Conservation (phyloP, 2,113 vertebrate genomes). For the Pipra filicauda region DNA sequence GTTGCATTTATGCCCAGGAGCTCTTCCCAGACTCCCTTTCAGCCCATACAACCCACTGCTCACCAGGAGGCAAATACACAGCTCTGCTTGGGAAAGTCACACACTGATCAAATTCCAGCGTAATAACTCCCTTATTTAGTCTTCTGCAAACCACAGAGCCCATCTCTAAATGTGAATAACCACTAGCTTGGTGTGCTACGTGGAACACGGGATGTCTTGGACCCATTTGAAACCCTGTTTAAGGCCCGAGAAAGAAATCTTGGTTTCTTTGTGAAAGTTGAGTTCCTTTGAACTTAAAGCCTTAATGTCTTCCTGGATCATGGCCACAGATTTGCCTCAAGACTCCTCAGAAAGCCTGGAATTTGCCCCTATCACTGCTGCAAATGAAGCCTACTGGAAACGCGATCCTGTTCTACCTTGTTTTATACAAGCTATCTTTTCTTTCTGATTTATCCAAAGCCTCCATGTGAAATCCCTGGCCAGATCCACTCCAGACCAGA, state of each 20-base stretch:
- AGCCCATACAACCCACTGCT: not conserved
- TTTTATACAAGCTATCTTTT: not conserved
- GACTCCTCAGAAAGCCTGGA: not conserved
- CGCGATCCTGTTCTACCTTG: not conserved
- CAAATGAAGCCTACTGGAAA: not conserved
- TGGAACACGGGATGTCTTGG: not conserved
- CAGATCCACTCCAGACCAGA: not conserved
- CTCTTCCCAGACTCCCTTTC: not conserved
- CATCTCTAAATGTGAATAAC: not conserved
- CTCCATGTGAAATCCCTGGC: not conserved
- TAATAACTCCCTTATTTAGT: not conserved
- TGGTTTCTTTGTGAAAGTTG: not conserved
- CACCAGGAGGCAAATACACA: fast-evolving
- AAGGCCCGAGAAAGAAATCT: not conserved
- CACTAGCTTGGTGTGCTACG: fast-evolving
- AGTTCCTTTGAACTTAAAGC: not conserved
- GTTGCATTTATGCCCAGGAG: not conserved
- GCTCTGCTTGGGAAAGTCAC: not conserved
- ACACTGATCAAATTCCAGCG: fast-evolving
- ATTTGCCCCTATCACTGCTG: not conserved
- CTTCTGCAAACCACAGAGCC: not conserved
- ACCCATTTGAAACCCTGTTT: not conserved
- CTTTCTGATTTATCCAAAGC: not conserved
- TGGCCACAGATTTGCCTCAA: not conserved
- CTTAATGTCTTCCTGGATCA: not conserved